phyloP scores from a whole-genome alignment of 2,797 vertebrate species.

The Anguilla obscura region DNA sequence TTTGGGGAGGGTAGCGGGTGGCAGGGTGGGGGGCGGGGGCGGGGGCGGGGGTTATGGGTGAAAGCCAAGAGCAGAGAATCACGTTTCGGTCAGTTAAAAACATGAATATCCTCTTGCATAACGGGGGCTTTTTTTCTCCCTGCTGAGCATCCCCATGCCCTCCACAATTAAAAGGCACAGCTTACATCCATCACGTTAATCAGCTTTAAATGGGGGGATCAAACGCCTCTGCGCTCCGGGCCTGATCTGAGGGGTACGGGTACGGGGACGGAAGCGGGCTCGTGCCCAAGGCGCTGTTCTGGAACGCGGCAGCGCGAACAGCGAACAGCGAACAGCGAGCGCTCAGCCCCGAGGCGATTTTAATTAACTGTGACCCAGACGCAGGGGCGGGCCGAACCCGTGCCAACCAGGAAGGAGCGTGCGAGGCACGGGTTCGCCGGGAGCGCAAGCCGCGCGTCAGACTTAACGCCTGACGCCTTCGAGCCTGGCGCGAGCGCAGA shows the following conservation, averaged over 20 bases:
- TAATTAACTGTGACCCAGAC: slow-evolving; percentile 1
- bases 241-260: not conserved
- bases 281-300: not conserved
- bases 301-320: not conserved
- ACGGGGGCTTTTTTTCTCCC: not conserved
- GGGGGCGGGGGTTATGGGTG: not conserved
- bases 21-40: not conserved
- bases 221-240: not conserved
- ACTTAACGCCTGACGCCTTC: not conserved
- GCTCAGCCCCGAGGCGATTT: not conserved
- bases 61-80: not conserved
- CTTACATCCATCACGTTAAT: slow-evolving; percentile 15
- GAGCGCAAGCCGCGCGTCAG: not conserved
- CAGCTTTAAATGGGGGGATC: slow-evolving; percentile 17
- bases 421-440: not conserved
- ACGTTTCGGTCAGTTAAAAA: not conserved
- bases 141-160: not conserved
- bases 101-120: slow-evolving; percentile 16
- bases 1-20: not conserved
- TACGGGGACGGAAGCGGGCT: not conserved
- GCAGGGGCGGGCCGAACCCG: not conserved
- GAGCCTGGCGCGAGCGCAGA: not conserved
- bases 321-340: not conserved
- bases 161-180: slow-evolving; percentile 10
- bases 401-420: slow-evolving; percentile 1